Percentiles rank a stretch among this genome's conserved stretches.
These are phyloP conservation scores for Romanogobio albipinnatus DNA, from an alignment of 2,113 vertebrate species.

Conservation along the genomic window DNA sequence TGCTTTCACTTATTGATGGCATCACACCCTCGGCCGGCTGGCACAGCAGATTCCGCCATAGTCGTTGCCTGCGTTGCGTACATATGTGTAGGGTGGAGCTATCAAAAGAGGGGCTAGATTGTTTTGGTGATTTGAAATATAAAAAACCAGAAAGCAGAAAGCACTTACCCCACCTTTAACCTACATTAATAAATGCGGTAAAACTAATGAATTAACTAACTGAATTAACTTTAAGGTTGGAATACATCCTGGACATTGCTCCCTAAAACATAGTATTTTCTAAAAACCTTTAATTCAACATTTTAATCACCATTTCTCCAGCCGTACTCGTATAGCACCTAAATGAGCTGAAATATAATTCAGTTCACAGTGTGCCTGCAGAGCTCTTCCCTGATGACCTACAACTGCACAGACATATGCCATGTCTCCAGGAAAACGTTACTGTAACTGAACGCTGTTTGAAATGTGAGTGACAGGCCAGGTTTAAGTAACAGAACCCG, in stretches of 20 bases:
- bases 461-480: conserved; percentile 32
- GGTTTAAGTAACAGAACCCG: conserved; percentile 33
- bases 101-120: too few relatives aligned
- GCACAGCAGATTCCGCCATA: too few relatives aligned
- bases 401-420: not conserved
- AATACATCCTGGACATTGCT: not conserved
- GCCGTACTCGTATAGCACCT: not conserved
- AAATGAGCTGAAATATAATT: conserved; percentile 11
- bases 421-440: conserved; percentile 12
- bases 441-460: not conserved
- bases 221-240: not conserved
- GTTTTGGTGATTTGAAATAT: too few relatives aligned
- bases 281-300: not conserved
- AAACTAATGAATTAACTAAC: not conserved
- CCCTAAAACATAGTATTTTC: not conserved
- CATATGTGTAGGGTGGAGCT: too few relatives aligned
- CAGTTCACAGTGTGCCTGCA: not conserved
- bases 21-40: too few relatives aligned
- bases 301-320: not conserved
- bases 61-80: too few relatives aligned
- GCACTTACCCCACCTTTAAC: not conserved
- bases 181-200: not conserved
- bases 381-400: conserved; percentile 1
- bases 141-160: too few relatives aligned
- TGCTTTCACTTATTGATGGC: too few relatives aligned